Conservation (phyloP, 2,888 invertebrate genomes). For the Drosophila quinaria region DNA sequence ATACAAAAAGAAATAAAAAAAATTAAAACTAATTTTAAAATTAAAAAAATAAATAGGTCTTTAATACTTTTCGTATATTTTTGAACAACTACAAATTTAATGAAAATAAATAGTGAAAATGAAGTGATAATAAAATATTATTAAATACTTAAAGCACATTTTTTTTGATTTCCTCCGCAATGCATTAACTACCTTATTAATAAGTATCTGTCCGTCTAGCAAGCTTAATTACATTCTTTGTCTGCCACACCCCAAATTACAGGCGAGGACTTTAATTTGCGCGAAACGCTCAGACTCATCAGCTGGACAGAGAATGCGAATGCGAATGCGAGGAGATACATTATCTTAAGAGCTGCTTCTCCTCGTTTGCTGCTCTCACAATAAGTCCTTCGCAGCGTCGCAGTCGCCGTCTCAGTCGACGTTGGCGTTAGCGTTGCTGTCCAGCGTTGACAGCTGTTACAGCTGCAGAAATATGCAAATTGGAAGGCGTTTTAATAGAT, state of each 20-base stretch:
- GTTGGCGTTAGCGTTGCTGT: conserved; percentile 42
- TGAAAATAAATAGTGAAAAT: too few species aligned
- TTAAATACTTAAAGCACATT: too few species aligned
- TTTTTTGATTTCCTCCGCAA: too few species aligned
- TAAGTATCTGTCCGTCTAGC: not conserved
- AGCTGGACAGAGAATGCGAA: conserved; percentile 23
- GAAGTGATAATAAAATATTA: too few species aligned
- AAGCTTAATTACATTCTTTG: not conserved
- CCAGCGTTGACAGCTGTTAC: conserved; percentile 80
- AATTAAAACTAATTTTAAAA: too few species aligned
- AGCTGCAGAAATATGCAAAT: conserved; percentile 82
- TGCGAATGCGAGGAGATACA: conserved; percentile 49
- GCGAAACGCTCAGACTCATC: conserved; percentile 52
- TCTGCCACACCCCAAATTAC: not conserved
- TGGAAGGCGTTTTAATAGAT: conserved; percentile 82
- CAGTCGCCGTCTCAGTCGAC: conserved; percentile 29
- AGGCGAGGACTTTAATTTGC: conserved; percentile 68
- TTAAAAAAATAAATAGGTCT: too few species aligned
- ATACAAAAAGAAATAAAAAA: too few species aligned
- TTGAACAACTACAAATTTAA: too few species aligned
- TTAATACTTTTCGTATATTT: too few species aligned
- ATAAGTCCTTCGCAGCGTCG: conserved; percentile 65
- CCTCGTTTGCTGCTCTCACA: conserved; percentile 60
- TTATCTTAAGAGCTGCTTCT: conserved; percentile 72
- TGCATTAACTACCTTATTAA: too few species aligned